Evolutionary conservation across 2,113 vertebrate genomes (phyloP), one percentile per base, ranked within the genome.

Genomic region (Nyctereutes procyonoides): DNA sequence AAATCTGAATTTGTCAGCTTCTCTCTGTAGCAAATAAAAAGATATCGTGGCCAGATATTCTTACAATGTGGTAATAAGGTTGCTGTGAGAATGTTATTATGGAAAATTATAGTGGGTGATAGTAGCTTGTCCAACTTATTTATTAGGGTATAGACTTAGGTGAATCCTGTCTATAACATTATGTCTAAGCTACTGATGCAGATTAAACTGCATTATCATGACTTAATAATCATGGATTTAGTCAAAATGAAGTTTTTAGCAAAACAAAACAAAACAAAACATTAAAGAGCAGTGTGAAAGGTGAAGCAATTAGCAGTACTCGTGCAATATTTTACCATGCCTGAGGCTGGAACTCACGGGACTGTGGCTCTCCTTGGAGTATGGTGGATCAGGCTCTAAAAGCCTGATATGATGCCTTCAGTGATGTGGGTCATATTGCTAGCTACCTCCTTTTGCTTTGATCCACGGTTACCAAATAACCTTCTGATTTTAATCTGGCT

Each of bases 1-100:
- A 92, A 69, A 69, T 55, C 56, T 83, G n/a, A 79, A 65, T 88
- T 90, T 94, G 82, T 24, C 30, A 81, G 35, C 11, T 89, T 92
- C 28, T 55, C 51, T 15, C 10, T 28, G 22, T 35, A 85, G 24
- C 2, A 26, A 17, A 26, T 55, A 74, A 56, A 77, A 88, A 35
- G 8, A 38, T n/a, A 60, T 0, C 26, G 67, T 15, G 89, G 30
- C 28, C 81, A 82, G 15, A 81, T 93, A 93, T 32, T 79, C 51
- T 93, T 32, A 86, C 51, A 90, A 74, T 80, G 67, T 93, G 30
- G 30, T 7, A 53, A 95, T 88, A 92, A 71, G 48, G 58, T 80
- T 13, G n/a, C 4, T 67, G 0, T 77, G 51, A 86, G 60, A 86
- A 73, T 67, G 17, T 92, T 67, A 73, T 60, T 74, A 32, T n/a